Evolutionary conservation across 2,888 invertebrate genomes (phyloP).

Genomic region (Gonocerus acuteangulatus): DNA sequence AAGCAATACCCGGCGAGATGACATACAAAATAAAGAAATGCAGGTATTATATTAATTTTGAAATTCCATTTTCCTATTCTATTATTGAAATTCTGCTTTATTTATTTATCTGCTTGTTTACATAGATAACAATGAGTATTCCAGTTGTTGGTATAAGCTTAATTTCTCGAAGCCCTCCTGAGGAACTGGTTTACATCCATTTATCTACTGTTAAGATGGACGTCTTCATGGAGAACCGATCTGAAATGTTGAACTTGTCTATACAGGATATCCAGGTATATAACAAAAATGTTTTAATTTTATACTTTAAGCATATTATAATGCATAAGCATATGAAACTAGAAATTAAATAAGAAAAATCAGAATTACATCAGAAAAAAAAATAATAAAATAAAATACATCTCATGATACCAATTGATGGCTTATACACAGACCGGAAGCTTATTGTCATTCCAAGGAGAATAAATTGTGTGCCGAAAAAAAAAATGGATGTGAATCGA

Average conservation of each 20-base stretch:
- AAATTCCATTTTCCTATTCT: neutral
- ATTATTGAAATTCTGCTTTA: neutral
- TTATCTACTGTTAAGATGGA: slow-evolving; percentile 59
- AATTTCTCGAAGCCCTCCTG: slow-evolving; percentile 64
- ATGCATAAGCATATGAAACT: slow-evolving; percentile 39
- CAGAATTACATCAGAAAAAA: too few relatives aligned
- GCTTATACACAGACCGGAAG: too few relatives aligned
- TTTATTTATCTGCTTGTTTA: slow-evolving; percentile 39
- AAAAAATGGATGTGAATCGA: too few relatives aligned
- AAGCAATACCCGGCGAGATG: slow-evolving; percentile 41
- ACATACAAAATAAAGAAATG: slow-evolving; percentile 9
- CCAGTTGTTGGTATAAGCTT: slow-evolving; percentile 64
- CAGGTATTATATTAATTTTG: neutral
- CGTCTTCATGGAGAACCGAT: slow-evolving; percentile 49
- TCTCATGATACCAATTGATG: too few relatives aligned
- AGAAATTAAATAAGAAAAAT: too few relatives aligned
- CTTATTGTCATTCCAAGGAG: too few relatives aligned
- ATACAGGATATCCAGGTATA: slow-evolving; percentile 66
- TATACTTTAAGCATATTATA: too few relatives aligned
- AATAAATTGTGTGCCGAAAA: too few relatives aligned
- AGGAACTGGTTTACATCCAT: slow-evolving; percentile 71
- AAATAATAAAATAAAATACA: too few relatives aligned
- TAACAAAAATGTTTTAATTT: too few relatives aligned
- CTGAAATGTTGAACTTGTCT: slow-evolving; percentile 59
- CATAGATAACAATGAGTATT: slow-evolving; percentile 55